These are phyloP conservation scores for Dryocosmus kuriphilus DNA, from an alignment of 2,888 invertebrate genomes.

Conservation along the genomic window DNA sequence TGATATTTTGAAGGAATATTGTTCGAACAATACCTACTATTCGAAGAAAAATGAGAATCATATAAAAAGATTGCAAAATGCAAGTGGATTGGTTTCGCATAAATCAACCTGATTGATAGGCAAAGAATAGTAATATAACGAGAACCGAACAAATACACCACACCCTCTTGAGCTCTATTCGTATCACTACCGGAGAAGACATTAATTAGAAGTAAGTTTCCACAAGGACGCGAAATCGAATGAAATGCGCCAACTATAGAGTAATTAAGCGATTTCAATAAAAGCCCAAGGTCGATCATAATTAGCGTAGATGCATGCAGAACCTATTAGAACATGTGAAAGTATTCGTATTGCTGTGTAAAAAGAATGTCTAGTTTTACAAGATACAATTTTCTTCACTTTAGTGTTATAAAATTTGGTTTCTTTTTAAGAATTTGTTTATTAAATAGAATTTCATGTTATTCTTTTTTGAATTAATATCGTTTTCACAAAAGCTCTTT, in stretches of 20 bases:
- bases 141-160: constrained; percentile 62
- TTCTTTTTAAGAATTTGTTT: too few species aligned
- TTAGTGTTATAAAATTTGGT: too few species aligned
- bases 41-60: too few species aligned
- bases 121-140: constrained; percentile 58
- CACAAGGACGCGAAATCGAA: constrained; percentile 45
- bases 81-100: constrained; percentile 42
- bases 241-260: constrained; percentile 30
- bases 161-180: constrained; percentile 51
- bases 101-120: constrained; percentile 58
- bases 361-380: neutral
- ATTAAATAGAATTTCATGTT: too few species aligned
- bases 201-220: constrained; percentile 49
- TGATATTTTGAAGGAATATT: too few species aligned
- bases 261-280: constrained; percentile 34
- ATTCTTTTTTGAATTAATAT: too few species aligned
- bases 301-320: constrained; percentile 3
- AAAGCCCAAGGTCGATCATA: constrained; percentile 24
- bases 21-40: too few species aligned
- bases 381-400: too few species aligned
- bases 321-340: neutral
- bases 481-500: too few species aligned
- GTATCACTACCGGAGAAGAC: constrained; percentile 42
- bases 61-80: neutral
- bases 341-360: neutral